Conservation (phyloP, 2,797 vertebrate genomes). For the Psittacula derbiana region DNA sequence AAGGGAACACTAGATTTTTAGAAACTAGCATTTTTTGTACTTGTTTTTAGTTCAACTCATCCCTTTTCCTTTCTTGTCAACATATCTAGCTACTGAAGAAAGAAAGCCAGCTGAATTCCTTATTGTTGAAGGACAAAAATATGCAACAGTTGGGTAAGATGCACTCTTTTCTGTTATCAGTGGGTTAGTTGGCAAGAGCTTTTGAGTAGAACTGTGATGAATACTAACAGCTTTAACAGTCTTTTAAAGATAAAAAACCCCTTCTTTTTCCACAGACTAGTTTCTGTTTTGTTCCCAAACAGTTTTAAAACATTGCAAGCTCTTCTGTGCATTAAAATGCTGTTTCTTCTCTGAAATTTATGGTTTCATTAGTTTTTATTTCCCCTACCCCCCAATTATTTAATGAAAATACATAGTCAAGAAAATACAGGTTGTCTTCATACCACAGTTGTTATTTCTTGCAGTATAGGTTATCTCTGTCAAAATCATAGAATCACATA, state of each 20-base stretch:
- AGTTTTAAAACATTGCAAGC: background rate
- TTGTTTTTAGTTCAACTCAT: background rate
- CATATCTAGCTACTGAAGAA: slow-evolving; percentile 80
- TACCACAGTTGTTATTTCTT: background rate
- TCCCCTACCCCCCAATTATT: background rate
- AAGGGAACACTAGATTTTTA: background rate
- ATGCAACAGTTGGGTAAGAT: slow-evolving; percentile 94
- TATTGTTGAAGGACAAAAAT: slow-evolving; percentile 88
- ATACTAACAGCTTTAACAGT: background rate
- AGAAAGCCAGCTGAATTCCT: slow-evolving; percentile 89
- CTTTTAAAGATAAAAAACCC: background rate
- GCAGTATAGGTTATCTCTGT: background rate
- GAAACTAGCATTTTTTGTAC: background rate
- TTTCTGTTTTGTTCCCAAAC: background rate
- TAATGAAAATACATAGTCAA: background rate
- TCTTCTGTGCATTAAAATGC: background rate
- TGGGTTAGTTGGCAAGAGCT: slow-evolving; percentile 1
- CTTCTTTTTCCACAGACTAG: background rate
- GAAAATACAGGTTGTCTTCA: background rate
- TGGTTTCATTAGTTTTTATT: background rate
- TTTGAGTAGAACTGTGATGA: background rate
- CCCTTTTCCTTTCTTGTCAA: slow-evolving; percentile 42
- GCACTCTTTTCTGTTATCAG: background rate
- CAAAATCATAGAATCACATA: background rate
- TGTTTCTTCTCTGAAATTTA: background rate